Evolutionary conservation across 2,888 invertebrate species (phyloP), one percentile per base, ranked within the genome.

Genomic region (Lamellibrachia columna): DNA sequence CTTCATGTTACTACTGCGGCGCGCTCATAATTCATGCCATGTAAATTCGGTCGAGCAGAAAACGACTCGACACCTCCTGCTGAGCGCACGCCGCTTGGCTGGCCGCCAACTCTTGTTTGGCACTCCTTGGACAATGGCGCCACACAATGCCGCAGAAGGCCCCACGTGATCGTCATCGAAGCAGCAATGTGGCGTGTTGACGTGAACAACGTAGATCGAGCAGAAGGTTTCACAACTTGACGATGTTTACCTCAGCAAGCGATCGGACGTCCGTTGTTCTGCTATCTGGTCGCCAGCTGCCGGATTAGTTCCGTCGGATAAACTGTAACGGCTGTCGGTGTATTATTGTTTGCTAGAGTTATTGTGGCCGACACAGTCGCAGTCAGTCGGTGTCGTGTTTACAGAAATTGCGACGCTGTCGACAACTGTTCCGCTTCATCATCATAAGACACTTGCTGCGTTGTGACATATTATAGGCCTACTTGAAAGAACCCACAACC

Each of bases 21-120:
- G 55, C 7, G 55, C 55, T 22, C 75, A 75, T 22, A 22, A 75
- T 75, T 75, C 75, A 75, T 22, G 75, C 75, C 75, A 75, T 75
- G 75, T n/a, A 75, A 75, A 75, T 75, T 2, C 75, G 75, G 75
- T 75, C 75, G 75, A 75, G 75, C 75, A 75, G 75, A 75, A 75
- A 75, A 75, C 75, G 75, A 75, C 75, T 0, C 75, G 75, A 22
- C 75, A 75, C 75, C 75, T 75, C 75, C 75, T n/a, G 22, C 75
- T 6, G 75, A 11, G 75, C 22, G n/a, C 22, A 22, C 75, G 75
- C 6, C 75, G 75, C 3, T 22, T 75, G 75, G 75, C 75, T n/a
- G 15, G 75, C 22, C 75, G 75, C 75, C 75, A 75, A 75, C 75
- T 75, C 22, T 75, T 22, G 75, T 22, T 22, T 75, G 15, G 75